Evolutionary conservation across 2,797 vertebrate genomes (phyloP), one percentile per base, ranked within the genome.

Genomic region (Phrynocephalus vlangalii): DNA sequence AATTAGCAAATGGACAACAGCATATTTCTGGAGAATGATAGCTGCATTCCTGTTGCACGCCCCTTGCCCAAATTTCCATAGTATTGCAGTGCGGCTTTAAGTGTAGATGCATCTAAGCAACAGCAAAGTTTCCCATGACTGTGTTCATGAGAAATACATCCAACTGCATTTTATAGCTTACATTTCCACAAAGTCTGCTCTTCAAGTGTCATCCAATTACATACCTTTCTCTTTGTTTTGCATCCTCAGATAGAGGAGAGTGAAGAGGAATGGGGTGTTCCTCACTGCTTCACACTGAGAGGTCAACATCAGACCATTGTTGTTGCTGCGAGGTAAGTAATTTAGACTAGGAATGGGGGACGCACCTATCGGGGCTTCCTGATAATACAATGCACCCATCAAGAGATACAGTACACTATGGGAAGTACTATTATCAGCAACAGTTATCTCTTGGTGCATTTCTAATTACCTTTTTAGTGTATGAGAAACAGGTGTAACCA

Each of bases 211-310:
- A 81, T 70, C 86, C 73, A 67, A 1, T 67, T 89, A 52, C 20
- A 33, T 33, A 33, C 33, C n/a, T 1, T 79, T 76, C 33, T 66
- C 73, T 88, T 3, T 76, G 81, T 66, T 82, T 77, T 63, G 26
- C 63, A 50, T 77, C 90, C 92, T 85, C 95, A 99, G 99, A 97
- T 99, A 90, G 97, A 98, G 97, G 98, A 98, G 93, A 99, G 98
- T 66, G 99, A 99, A 92, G 98, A 99, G 0, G 99, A 99, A 94
- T 99, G 99, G 98, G 98, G 98, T 0, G 98, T 99, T 88, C 98
- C 99, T 81, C 97, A 99, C 86, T 98, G 98, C 94, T 98, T 99
- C 91, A 99, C 99, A 0, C 93, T 99, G 84, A 97, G 97, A 71
- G 98, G 98, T 92, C 97, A 98, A 94, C 98, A 97, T 52, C 98